A percentile compares a stretch with the other conserved stretches of the same genome.
phyloP scores from a whole-genome alignment of 1,140 invertebrate genomes.

The Frieseomelitta varia region DNA sequence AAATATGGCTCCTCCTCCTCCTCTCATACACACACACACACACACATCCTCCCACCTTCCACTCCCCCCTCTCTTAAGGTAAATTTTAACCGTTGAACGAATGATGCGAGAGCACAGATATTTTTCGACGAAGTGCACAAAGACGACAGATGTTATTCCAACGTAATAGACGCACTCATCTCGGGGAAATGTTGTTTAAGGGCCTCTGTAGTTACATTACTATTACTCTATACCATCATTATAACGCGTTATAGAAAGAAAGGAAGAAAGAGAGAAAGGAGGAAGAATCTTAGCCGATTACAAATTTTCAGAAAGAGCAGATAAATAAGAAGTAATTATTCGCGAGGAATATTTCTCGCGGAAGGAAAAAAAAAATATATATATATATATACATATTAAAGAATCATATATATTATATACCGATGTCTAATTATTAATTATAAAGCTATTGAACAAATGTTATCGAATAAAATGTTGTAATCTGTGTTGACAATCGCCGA shows the following conservation, averaged over 20 bases:
- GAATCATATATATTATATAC: constrained; percentile 79
- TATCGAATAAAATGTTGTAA: constrained; percentile 76
- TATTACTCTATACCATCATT: constrained; percentile 52
- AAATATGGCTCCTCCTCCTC: no score
- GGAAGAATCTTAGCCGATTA: constrained; percentile 53
- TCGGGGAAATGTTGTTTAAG: constrained; percentile 69
- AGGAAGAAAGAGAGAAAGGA: constrained; percentile 14
- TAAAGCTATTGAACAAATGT: constrained; percentile 76
- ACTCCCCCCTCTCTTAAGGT: no score
- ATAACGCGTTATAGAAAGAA: constrained; percentile 33
- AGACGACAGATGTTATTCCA: constrained; percentile 24
- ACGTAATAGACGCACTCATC: constrained; percentile 57
- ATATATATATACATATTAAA: constrained; percentile 73
- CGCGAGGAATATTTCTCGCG: constrained; percentile 67
- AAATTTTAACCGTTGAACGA: not conserved
- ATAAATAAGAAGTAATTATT: constrained; percentile 62
- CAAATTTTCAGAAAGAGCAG: constrained; percentile 61
- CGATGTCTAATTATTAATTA: constrained; percentile 73
- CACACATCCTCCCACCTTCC: no score
- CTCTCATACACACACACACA: no score
- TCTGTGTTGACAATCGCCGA: constrained; percentile 78
- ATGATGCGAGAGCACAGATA: not conserved
- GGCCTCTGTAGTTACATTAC: constrained; percentile 70
- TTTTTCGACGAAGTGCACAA: constrained; percentile 47
- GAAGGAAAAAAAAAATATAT: constrained; percentile 27